phyloP scores from a whole-genome alignment of 1,140 invertebrate species.

The Spodoptera frugiperda region DNA sequence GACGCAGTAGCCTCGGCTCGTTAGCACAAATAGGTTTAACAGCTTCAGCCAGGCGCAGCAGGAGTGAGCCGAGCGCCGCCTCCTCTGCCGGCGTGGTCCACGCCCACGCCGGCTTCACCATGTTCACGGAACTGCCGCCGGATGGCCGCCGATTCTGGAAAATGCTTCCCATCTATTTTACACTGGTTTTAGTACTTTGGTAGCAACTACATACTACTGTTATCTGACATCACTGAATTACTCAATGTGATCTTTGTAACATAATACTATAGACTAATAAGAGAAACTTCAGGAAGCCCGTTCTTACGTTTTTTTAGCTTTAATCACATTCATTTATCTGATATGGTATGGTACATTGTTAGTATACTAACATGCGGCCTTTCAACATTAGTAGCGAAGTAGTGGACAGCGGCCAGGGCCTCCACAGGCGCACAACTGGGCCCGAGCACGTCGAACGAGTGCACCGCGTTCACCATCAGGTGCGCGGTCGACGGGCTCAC shows the following conservation, averaged over 20 bases:
- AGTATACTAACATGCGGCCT: conserved; percentile 53
- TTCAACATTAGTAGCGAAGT: conserved; percentile 67
- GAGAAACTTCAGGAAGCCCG: too few species aligned
- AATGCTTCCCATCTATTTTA: too few species aligned
- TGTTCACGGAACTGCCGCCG: conserved; percentile 16
- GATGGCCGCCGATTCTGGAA: conserved; percentile 6
- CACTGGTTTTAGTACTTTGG: too few species aligned
- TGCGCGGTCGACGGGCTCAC: conserved; percentile 65
- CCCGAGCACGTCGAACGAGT: conserved; percentile 64
- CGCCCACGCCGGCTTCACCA: conserved; percentile 60
- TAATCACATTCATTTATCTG: too few species aligned
- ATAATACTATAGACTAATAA: too few species aligned
- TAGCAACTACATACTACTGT: too few species aligned
- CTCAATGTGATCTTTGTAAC: too few species aligned
- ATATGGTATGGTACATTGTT: too few species aligned
- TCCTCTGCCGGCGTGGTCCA: conserved; percentile 64
- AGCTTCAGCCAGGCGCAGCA: conserved; percentile 68
- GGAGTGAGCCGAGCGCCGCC: conserved; percentile 57
- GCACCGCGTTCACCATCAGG: conserved; percentile 49
- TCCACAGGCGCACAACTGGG: conserved; percentile 57
- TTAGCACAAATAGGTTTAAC: conserved; percentile 70
- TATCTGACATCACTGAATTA: too few species aligned
- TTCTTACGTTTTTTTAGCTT: too few species aligned
- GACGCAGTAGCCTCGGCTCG: conserved; percentile 75
- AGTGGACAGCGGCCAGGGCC: conserved; percentile 65